phyloP scores from a whole-genome alignment of 2,113 vertebrate genomes.

The Thoracochromis brauschi region DNA sequence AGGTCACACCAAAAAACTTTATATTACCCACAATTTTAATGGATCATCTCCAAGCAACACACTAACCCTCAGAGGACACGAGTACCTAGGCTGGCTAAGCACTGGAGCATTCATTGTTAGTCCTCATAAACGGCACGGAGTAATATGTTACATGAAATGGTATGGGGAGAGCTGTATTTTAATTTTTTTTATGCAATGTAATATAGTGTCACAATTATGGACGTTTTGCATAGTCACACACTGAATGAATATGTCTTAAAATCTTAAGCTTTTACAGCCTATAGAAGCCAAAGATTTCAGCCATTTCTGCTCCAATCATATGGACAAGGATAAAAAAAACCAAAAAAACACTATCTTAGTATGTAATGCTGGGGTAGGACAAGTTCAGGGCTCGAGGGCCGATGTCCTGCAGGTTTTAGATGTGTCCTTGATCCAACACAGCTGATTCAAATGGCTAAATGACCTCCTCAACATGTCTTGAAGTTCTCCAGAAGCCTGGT shows the following conservation, averaged over 20 bases:
- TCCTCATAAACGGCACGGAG: not conserved
- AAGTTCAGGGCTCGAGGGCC: accelerated
- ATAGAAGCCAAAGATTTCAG: not conserved
- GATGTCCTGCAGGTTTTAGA: not conserved
- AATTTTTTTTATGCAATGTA: not conserved
- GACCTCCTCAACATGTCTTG: not conserved
- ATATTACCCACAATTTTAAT: not conserved
- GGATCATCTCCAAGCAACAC: not conserved
- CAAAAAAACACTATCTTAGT: not conserved
- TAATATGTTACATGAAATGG: not conserved
- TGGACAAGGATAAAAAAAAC: not conserved
- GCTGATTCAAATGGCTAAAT: not conserved
- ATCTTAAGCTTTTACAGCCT: not conserved
- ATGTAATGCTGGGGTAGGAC: not conserved
- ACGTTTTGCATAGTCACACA: not conserved
- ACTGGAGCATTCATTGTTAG: accelerated
- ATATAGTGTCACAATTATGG: not conserved
- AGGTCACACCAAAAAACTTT: not conserved
- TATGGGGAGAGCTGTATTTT: accelerated
- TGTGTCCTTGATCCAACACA: accelerated
- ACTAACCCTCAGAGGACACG: not conserved
- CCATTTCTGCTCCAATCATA: not conserved
- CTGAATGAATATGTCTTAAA: not conserved
- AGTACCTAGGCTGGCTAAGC: not conserved
- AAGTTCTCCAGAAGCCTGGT: not conserved